These are phyloP conservation scores for Xanthia icteritia DNA, from an alignment of 2,888 invertebrate species.

Conservation along the genomic window DNA sequence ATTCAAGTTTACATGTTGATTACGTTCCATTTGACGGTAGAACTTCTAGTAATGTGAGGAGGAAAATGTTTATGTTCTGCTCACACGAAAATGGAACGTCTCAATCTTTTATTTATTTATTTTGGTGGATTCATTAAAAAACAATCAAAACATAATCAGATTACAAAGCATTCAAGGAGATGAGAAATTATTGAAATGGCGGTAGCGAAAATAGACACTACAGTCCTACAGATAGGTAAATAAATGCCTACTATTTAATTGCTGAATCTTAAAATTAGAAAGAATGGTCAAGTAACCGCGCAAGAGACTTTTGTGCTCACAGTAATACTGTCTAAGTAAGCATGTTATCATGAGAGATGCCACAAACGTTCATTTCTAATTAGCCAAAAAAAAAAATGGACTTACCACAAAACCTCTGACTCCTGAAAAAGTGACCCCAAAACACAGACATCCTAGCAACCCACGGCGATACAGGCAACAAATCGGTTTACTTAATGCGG, in stretches of 20 bases:
- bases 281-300: background rate
- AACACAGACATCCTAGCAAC: background rate
- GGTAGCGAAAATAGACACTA: background rate
- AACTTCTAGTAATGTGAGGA: conserved; percentile 12
- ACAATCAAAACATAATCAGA: background rate
- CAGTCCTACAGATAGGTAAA: background rate
- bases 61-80: conserved; percentile 16
- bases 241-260: background rate
- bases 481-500: conserved; percentile 61
- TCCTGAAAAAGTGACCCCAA: conserved; percentile 12
- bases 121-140: background rate
- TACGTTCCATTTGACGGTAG: conserved; percentile 33
- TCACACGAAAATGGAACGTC: background rate
- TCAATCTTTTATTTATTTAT: background rate
- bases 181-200: background rate
- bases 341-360: background rate
- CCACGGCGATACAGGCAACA: conserved; percentile 51
- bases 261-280: background rate
- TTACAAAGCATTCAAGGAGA: no score
- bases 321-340: background rate
- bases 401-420: conserved; percentile 2
- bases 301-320: background rate
- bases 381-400: background rate
- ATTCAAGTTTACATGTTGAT: conserved; percentile 50
- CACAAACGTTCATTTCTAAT: background rate